These are phyloP conservation scores for Poecilus cupreus DNA, from an alignment of 2,888 invertebrate species.

Conservation along the genomic window DNA sequence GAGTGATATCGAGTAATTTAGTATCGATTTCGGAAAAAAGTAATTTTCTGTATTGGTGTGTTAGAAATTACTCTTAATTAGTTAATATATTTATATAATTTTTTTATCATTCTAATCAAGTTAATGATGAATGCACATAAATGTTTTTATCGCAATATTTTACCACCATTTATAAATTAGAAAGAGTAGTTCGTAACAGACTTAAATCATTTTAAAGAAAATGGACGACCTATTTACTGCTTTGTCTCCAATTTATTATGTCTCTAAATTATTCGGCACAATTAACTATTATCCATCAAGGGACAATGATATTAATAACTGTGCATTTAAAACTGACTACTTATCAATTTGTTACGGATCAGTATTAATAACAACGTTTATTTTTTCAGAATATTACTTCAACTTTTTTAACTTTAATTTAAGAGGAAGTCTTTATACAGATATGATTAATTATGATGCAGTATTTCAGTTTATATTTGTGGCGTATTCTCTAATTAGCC, in stretches of 20 bases:
- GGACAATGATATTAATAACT: not conserved
- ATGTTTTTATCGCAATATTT: no score
- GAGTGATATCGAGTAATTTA: no score
- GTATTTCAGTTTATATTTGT: not conserved
- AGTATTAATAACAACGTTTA: not conserved
- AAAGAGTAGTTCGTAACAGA: no score
- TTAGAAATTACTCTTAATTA: no score
- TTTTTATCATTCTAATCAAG: no score
- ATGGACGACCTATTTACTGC: slow-evolving; percentile 21
- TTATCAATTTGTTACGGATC: not conserved
- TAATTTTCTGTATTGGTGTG: no score
- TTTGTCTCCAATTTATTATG: not conserved
- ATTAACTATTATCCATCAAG: slow-evolving; percentile 13
- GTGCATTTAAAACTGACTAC: not conserved
- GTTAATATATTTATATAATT: no score
- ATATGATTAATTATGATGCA: not conserved
- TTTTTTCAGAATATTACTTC: not conserved
- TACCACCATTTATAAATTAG: no score
- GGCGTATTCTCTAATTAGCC: not conserved
- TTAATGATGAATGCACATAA: no score
- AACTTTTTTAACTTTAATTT: not conserved
- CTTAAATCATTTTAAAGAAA: not conserved
- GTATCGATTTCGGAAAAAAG: no score
- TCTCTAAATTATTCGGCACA: not conserved
- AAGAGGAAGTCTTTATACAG: not conserved